A percentile compares a stretch with the other conserved stretches of the same genome.
phyloP scores from a whole-genome alignment of 1,140 invertebrate species.

The Listronotus bonariensis region DNA sequence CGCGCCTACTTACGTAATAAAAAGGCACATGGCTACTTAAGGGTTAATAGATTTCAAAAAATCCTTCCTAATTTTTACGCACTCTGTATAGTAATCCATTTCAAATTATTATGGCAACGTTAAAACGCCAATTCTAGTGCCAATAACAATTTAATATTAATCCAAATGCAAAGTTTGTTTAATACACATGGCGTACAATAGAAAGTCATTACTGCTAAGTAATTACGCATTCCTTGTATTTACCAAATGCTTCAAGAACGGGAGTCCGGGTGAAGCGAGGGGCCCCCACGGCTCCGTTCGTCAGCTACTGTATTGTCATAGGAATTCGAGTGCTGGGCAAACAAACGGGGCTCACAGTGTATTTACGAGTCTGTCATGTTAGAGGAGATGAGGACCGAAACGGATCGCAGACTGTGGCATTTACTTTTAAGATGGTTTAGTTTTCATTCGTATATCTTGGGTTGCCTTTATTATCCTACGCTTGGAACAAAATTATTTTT shows the following conservation, averaged over 20 bases:
- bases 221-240: conserved; percentile 44
- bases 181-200: conserved; percentile 39
- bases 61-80: neutral
- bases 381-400: conserved; percentile 10
- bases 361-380: conserved; percentile 46
- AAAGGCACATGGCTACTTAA: too few relatives aligned
- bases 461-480: too few relatives aligned
- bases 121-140: conserved; percentile 14
- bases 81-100: neutral
- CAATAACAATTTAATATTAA: conserved; percentile 34
- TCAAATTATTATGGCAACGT: neutral
- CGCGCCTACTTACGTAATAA: too few relatives aligned
- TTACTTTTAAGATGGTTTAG: neutral
- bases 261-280: conserved; percentile 38
- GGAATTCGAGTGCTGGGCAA: conserved; percentile 54
- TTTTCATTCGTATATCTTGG: too few relatives aligned
- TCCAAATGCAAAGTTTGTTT: conserved; percentile 34
- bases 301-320: conserved; percentile 60
- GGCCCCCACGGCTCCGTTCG: conserved; percentile 52
- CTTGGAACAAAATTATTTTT: too few relatives aligned
- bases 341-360: conserved; percentile 48
- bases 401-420: neutral
- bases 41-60: too few relatives aligned
- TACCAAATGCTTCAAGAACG: conserved; percentile 36
- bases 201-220: conserved; percentile 42